Base-by-base conservation (phyloP, 2,113 vertebrate species). In the Xiphias gladius region DNA sequence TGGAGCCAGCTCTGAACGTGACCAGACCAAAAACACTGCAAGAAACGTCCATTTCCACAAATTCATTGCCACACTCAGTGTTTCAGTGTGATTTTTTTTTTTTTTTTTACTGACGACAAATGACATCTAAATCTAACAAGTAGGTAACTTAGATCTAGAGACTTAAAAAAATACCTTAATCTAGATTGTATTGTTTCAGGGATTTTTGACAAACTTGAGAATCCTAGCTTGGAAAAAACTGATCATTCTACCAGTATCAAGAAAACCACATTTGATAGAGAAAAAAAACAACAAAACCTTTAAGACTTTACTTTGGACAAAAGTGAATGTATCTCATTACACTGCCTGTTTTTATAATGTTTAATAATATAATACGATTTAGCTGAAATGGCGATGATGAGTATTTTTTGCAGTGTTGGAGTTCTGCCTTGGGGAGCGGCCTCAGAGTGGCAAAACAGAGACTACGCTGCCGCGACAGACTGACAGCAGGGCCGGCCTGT, bases 401-500 rank as follows among this genome's bases (percentile, higher is more conserved):
- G 39, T 46, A 54, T 46, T 82, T 77, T 52, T 83, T 82, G 35
- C 61, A 79, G 80, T 79, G 76, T 72, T 70, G 52, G 67, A 73
- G 35, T 85, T 85, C 89, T 86, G 93, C 89, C 92, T 87, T 69
- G 73, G 85, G 81, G 93, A 92, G 82, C 59, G 67, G 74, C 79
- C 86, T 86, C 90, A 90, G 73, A 89, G 82, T 67, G 85, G 76
- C 79, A 80, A 92, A 93, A 93, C 90, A 82, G 90, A 92, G 89
- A 83, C 87, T 88, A 91, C 71, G 90, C 89, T 80, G 73, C 88
- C 76, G 78, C 87, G 48, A 71, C 71, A 35, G 76, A 88, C 92
- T 94, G 94, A 90, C 91, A 94, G 88, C 91, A 91, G 87, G 92
- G 90, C 88, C 91, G 84, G 89, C 89, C 91, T 91, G 92, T 94